Conservation (phyloP, 1,140 invertebrate genomes). For the Phortica variegata region DNA sequence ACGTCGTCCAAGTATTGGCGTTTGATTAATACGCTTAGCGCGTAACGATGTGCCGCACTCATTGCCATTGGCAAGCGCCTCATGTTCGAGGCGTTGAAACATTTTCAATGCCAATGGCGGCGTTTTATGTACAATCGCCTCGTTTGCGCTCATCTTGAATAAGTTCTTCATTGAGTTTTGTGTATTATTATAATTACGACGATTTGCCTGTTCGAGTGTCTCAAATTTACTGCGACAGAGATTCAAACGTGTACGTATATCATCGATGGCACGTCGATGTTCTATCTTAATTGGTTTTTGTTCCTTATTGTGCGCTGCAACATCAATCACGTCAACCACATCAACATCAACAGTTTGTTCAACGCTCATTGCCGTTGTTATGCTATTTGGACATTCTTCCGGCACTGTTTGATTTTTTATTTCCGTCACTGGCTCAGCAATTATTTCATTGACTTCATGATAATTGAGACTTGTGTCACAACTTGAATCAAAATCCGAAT, state of each 20-base stretch:
- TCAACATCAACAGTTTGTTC: background rate
- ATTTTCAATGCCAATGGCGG: slow-evolving; percentile 47
- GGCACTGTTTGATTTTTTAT: background rate
- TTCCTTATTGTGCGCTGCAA: background rate
- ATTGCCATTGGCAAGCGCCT: slow-evolving; percentile 24
- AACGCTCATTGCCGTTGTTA: background rate
- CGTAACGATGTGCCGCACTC: background rate
- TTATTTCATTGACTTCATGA: slow-evolving; percentile 34
- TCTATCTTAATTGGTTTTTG: background rate
- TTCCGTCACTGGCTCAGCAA: background rate
- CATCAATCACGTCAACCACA: slow-evolving; percentile 1
- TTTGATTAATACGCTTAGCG: slow-evolving; percentile 52
- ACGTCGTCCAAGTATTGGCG: slow-evolving; percentile 44
- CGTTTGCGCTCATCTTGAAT: slow-evolving; percentile 27
- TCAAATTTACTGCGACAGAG: slow-evolving; percentile 49
- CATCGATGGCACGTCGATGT: slow-evolving; percentile 33
- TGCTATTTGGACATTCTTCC: background rate
- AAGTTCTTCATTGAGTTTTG: slow-evolving; percentile 48
- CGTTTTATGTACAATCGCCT: slow-evolving; percentile 19
- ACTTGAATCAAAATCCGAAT: slow-evolving; percentile 54
- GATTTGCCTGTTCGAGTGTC: slow-evolving; percentile 42
- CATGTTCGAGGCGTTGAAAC: slow-evolving; percentile 46
- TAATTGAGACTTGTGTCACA: slow-evolving; percentile 55
- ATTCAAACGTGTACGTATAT: slow-evolving; percentile 44
- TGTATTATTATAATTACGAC: slow-evolving; percentile 38